Evolutionary conservation across 2,113 vertebrate species (phyloP).

Genomic region (Haliaeetus leucogaster): DNA sequence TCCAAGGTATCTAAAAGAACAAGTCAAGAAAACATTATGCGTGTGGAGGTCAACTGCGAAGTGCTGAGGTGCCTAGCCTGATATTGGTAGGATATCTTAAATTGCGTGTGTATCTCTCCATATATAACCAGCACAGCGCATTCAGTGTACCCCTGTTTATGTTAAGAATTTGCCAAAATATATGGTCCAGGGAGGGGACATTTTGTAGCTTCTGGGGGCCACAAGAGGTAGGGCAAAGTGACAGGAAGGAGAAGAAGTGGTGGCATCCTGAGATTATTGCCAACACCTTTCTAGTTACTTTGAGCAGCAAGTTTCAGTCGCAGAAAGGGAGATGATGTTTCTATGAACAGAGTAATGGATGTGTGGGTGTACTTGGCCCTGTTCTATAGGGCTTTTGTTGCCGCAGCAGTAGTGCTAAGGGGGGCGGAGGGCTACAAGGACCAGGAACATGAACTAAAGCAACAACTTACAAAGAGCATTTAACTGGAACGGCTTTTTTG

Average conservation of each 20-base stretch:
- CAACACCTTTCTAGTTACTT: rapidly evolving
- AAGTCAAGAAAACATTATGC: not conserved
- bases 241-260: rapidly evolving
- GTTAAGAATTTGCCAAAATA: not conserved
- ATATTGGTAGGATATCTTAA: not conserved
- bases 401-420: not conserved
- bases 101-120: rapidly evolving
- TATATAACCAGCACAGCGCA: not conserved
- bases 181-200: rapidly evolving
- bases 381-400: slow-evolving; percentile 11
- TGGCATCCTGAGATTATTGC: not conserved
- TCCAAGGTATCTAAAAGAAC: not conserved
- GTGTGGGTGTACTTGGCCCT: slow-evolving; percentile 7
- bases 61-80: not conserved
- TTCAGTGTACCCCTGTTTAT: not conserved
- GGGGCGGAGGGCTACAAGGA: not conserved
- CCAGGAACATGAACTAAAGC: not conserved
- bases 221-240: not conserved
- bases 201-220: not conserved
- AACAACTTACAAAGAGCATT: not conserved
- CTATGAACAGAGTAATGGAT: not conserved
- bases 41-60: not conserved
- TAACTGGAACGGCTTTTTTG: not conserved
- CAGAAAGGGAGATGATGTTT: not conserved
- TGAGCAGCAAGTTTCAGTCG: not conserved